These are phyloP conservation scores for Carduelis carduelis DNA, from an alignment of 2,797 vertebrate genomes.

Conservation along the genomic window DNA sequence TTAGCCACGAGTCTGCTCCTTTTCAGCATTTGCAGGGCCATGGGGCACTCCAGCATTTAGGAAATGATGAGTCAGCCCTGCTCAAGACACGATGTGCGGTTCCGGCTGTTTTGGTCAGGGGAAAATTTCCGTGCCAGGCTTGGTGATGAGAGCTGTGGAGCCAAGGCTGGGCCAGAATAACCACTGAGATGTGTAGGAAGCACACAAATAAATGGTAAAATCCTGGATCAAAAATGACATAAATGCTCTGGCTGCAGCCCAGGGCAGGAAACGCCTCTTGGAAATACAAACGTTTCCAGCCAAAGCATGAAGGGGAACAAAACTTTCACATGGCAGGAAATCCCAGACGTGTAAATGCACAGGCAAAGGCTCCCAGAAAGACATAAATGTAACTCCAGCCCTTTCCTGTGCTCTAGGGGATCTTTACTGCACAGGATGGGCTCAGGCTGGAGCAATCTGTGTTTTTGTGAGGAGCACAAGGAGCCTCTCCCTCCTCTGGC, in stretches of 20 bases:
- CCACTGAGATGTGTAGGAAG: neutral
- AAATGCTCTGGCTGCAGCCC: constrained; percentile 2
- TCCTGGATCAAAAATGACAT: neutral
- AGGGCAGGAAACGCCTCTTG: constrained; percentile 50
- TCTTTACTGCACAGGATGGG: neutral
- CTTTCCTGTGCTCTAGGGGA: neutral
- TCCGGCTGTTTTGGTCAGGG: neutral
- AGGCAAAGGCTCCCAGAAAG: constrained; percentile 35
- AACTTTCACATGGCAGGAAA: constrained; percentile 52
- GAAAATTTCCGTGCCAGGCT: neutral
- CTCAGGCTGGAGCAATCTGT: neutral
- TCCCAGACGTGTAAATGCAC: constrained; percentile 41
- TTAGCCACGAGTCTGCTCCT: neutral
- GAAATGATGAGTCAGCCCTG: neutral
- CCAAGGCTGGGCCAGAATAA: neutral
- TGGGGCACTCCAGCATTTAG: neutral
- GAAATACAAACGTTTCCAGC: constrained; percentile 55
- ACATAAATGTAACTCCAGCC: neutral
- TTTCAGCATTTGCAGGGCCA: rapidly evolving
- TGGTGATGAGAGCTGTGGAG: neutral
- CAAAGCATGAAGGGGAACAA: neutral
- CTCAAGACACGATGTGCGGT: neutral
- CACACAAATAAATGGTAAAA: neutral
- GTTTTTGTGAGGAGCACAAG: neutral
- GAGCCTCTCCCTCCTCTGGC: neutral